Evolutionary conservation across 2,797 vertebrate species (phyloP), one percentile per base, ranked within the genome.

Genomic region (Ptychobarbus kaznakovi): DNA sequence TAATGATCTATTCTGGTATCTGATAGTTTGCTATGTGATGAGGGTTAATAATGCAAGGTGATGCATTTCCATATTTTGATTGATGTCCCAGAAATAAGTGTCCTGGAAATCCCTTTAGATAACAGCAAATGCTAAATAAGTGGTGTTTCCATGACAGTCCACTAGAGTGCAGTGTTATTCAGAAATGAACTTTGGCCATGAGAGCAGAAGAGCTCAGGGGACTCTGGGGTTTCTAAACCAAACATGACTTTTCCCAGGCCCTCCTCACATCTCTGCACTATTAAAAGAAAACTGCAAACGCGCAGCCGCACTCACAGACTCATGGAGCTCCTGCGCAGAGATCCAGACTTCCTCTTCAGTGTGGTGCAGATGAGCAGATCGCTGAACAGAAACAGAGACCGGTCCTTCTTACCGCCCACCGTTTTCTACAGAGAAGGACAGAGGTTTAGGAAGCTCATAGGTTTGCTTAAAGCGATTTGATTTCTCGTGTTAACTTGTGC

Each of bases 301-400:
- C 22, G 2, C 28, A 53, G 58, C 72, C 16, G 20, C 44, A 93
- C 97, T 91, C 93, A 99, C 98, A 99, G 95, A 91, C 97, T 99
- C 97, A 99, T 98, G 90, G 98, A 99, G 93, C 97, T 99, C 88
- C 98, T 96, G 51, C 98, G 96, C 70, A 99, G 94, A 6, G 98
- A 99, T 35, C 98, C 98, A 0, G 98, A 99, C 94, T 99, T 99
- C 92, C 98, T 96, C 90, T 99, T 99, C 87, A 99, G 92, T 0
- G 98, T 99, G 81, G 98, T 99, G 92, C 98, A 99, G 92, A 99
- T 95, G 66, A 99, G 95, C 89, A 99, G 95, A 92, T 99, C 98
- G 5, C 96, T 96, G 96, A 99, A 99, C 86, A 99, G 96, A 94
- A 99, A 99, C 82, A 99, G 96, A 4, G 98, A 99, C 3, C 98